Conservation (phyloP, 1,140 invertebrate genomes). For the Meloidogyne floridensis region DNA sequence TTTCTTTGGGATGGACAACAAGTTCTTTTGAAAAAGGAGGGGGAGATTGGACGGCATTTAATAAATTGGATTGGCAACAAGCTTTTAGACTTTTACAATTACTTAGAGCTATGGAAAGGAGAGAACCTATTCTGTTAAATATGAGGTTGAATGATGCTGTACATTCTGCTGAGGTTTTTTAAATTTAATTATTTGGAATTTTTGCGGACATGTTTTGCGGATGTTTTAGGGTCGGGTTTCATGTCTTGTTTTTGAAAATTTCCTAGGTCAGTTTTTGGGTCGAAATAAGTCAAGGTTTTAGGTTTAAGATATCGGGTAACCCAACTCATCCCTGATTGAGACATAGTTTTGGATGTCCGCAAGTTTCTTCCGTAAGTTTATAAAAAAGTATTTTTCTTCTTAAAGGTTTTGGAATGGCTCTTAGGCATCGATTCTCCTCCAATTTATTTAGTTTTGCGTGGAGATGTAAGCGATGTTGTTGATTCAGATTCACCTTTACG, state of each 20-base stretch:
- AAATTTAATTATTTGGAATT: neutral
- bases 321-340: too few relatives aligned
- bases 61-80: conserved; percentile 45
- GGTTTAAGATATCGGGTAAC: too few relatives aligned
- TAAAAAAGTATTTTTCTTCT: conserved; percentile 22
- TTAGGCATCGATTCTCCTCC: conserved; percentile 42
- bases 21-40: neutral
- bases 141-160: conserved; percentile 50
- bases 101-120: conserved; percentile 33
- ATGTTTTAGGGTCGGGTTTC: too few relatives aligned
- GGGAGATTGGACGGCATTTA: conserved; percentile 40
- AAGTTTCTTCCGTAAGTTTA: neutral
- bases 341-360: too few relatives aligned
- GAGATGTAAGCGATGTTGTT: conserved; percentile 54
- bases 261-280: too few relatives aligned
- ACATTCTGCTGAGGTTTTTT: conserved; percentile 29
- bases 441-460: conserved; percentile 47
- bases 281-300: too few relatives aligned
- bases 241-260: too few relatives aligned
- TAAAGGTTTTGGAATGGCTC: conserved; percentile 50
- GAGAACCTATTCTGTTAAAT: conserved; percentile 39
- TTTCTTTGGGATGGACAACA: conserved; percentile 51
- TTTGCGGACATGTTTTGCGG: too few relatives aligned
- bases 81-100: conserved; percentile 44
- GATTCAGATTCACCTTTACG: conserved; percentile 39